Evolutionary conservation across 2,113 vertebrate genomes (phyloP).

Genomic region (Promerops cafer): DNA sequence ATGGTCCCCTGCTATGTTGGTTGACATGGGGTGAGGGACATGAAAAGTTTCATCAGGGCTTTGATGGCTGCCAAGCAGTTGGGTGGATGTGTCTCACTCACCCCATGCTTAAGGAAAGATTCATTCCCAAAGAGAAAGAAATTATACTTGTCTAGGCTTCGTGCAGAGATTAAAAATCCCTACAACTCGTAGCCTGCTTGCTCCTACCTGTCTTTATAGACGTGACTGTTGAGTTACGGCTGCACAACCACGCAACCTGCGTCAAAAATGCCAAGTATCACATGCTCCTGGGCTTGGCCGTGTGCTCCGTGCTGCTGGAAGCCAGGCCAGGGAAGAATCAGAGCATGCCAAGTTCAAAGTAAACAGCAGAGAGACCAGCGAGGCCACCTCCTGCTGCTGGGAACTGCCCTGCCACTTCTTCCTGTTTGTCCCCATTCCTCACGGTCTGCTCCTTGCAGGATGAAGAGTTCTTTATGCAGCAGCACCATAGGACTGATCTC

Average conservation of each 20-base stretch:
- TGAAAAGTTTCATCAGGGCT: not conserved
- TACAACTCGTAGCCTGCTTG: not conserved
- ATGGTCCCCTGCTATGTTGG: accelerated
- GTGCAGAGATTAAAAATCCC: not conserved
- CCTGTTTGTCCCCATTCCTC: not conserved
- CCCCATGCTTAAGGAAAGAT: not conserved
- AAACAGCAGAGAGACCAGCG: slow-evolving; percentile 23
- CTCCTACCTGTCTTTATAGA: slow-evolving; percentile 11
- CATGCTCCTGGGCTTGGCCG: slow-evolving; percentile 35
- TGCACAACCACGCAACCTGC: not conserved
- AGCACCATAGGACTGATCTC: not conserved
- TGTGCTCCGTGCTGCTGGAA: not conserved
- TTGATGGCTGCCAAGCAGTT: not conserved
- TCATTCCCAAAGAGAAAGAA: not conserved
- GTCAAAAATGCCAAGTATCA: not conserved
- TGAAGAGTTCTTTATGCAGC: not conserved
- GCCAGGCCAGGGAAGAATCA: slow-evolving; percentile 15
- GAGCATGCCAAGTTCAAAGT: slow-evolving; percentile 41
- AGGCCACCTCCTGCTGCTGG: slow-evolving; percentile 58
- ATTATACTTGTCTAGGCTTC: not conserved
- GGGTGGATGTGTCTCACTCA: not conserved
- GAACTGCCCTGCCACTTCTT: slow-evolving; percentile 20
- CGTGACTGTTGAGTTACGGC: not conserved
- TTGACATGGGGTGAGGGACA: accelerated
- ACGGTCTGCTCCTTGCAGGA: not conserved